Evolutionary conservation across 2,888 invertebrate species (phyloP).

Genomic region (Caenorhabditis sinica): DNA sequence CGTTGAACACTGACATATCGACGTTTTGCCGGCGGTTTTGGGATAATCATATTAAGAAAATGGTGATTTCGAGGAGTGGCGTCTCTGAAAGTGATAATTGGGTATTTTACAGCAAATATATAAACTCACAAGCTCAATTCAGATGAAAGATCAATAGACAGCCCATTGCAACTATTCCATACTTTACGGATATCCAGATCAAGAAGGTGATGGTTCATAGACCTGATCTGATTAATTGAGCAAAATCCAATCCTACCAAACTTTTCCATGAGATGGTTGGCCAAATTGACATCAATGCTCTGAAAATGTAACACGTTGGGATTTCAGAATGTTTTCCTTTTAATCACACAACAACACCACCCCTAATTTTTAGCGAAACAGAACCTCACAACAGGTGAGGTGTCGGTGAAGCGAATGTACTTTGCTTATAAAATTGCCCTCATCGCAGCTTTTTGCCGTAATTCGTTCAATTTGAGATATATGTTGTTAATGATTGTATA

Average conservation of each 20-base stretch:
- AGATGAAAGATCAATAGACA: not conserved
- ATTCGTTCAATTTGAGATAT: too few species aligned
- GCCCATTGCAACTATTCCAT: slow-evolving; percentile 18
- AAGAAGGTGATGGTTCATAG: not conserved
- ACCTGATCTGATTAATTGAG: not conserved
- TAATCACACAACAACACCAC: not conserved
- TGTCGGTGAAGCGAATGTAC: not conserved
- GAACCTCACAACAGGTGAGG: not conserved
- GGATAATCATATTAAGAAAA: not conserved
- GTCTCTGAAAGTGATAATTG: not conserved
- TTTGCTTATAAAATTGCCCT: not conserved
- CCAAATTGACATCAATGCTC: not conserved
- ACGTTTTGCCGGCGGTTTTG: not conserved
- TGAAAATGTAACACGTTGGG: too few species aligned
- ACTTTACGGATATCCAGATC: not conserved
- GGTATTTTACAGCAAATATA: not conserved
- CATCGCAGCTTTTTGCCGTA: not conserved
- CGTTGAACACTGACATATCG: not conserved
- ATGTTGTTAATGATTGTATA: too few species aligned
- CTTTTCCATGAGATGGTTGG: not conserved
- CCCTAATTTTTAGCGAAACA: not conserved
- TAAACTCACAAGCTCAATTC: slow-evolving; percentile 21
- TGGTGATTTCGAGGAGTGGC: slow-evolving; percentile 6
- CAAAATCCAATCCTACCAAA: not conserved
- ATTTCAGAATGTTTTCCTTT: too few species aligned